phyloP scores from a whole-genome alignment of 2,797 vertebrate genomes.

The Hypotaenidia okinawae region DNA sequence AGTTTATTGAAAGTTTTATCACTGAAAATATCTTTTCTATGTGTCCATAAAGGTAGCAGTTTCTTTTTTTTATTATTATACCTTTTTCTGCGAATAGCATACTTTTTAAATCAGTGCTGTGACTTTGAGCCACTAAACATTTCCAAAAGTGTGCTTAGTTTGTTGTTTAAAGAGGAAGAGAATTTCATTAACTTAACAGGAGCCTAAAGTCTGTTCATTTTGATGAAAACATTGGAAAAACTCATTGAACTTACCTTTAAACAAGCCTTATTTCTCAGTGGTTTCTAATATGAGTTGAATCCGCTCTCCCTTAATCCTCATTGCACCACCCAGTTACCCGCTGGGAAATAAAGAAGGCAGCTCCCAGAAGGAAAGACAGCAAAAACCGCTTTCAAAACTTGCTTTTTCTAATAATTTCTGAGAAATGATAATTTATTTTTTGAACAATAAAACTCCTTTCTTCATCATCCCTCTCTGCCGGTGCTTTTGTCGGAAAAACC shows the following conservation, averaged over 20 bases:
- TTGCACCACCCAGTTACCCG: neutral
- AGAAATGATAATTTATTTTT: neutral
- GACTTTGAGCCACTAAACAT: neutral
- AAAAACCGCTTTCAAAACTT: neutral
- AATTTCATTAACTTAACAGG: neutral
- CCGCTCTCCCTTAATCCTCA: slow-evolving; percentile 16
- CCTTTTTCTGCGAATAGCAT: neutral
- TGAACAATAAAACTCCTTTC: neutral
- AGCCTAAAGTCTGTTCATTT: slow-evolving; percentile 6
- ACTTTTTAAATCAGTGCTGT: neutral
- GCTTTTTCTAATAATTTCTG: neutral
- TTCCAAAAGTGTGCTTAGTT: neutral
- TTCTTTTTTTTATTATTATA: neutral
- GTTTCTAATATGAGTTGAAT: neutral
- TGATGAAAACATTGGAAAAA: neutral
- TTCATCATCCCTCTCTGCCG: neutral
- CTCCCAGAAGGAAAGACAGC: neutral
- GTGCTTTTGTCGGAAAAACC: neutral
- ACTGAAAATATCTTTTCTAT: neutral
- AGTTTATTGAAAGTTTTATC: neutral
- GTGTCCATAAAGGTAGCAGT: neutral
- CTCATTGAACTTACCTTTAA: neutral
- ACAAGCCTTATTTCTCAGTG: neutral
- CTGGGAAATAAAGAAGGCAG: slow-evolving; percentile 18
- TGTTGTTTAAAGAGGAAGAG: neutral